Base-by-base conservation (phyloP, 2,888 invertebrate species). In the Pseudococcus longispinus region DNA sequence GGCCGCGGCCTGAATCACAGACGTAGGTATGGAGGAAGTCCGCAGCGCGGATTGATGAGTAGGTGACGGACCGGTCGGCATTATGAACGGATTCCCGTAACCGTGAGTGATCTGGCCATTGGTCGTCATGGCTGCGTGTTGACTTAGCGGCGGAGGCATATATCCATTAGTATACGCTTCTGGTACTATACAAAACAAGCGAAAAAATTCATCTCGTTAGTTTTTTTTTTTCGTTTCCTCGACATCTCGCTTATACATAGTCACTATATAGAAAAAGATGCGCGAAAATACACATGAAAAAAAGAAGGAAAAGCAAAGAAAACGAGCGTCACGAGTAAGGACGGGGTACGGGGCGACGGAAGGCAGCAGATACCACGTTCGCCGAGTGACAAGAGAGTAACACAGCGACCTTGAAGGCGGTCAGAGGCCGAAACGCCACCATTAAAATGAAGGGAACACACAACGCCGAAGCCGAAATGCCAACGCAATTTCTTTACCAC, bases 21-120 rank as follows among this genome's bases (percentile, higher is more conserved):
- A 93, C 87, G 93, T 93, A 91, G 95, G 93, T 90, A 94, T 92
- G 90, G 93, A 92, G 91, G 93, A 91, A 11, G 90, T 42, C 87
- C 88, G 77, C 88, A 90, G 83, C 90, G 90, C 29, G 93, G 89
- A 93, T 93, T 89, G 93, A 92, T 88, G 93, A 65, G 70, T 88
- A 74, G 86, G 84, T 26, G 83, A 70, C 23, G 83, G 32, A 23
- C 84, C 85, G 83, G 87, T 77, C 84, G 83, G 83, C 88, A 88
- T 83, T 83, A 88, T 87, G 74, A 87, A 87, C 83, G 87, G 87
- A 84, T 84, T 87, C 5, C 83, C 83, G 82, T 44, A 37, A 13
- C 44, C 85, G 84, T 87, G 87, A 77, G 82, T 60, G 18, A 55
- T 87, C 87, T 83, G 88, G 83, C 65, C 87, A 87, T 82, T 88